Evolutionary conservation across 2,113 vertebrate species (phyloP), one percentile per base, ranked within the genome.

Genomic region (Papio anubis): DNA sequence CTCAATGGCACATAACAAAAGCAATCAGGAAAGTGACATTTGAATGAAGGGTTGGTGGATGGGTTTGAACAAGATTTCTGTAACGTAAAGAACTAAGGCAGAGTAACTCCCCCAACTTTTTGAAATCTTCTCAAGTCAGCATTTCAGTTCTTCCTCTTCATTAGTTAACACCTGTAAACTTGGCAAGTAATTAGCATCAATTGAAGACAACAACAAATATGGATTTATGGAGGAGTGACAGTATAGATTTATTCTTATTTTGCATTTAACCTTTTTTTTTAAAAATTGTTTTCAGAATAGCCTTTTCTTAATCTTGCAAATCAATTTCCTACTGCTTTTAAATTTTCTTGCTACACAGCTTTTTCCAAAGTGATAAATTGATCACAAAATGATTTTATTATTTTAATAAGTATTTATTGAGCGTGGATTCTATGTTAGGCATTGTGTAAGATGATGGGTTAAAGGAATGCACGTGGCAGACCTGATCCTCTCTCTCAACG

Each of bases 1-100:
- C 96, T 96, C 93, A 80, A 78, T 45, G 90, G 68, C 68, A 89
- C 16, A 10, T 66, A 94, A 93, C 40, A 38, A 96, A 98, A 75
- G 94, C 96, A 90, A 64, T 96, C 95, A 82, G 73, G 72, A 96
- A 93, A 38, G 81, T 97, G 97, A 76, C 87, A 93, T 96, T 66
- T 91, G 92, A 90, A 92, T 93, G 93, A 89, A 88, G 84, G 6
- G 55, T 68, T 27, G 32, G 52, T 78, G 75, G 52, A 66, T 97
- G 38, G 40, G 45, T 43, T 50, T 97, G 64, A 87, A 59, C 30
- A 96, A 93, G 84, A 76, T 94, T 97, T 93, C 21, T 70, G 38
- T 91, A 88, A 61, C 55, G 85, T 78, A 97, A 70, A 96, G 75
- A 97, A 96, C 50, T 8, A 86, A 96, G 43, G 45, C 72, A 90